Conservation (phyloP, 2,888 invertebrate genomes). For the Athripsodes cinereus region DNA sequence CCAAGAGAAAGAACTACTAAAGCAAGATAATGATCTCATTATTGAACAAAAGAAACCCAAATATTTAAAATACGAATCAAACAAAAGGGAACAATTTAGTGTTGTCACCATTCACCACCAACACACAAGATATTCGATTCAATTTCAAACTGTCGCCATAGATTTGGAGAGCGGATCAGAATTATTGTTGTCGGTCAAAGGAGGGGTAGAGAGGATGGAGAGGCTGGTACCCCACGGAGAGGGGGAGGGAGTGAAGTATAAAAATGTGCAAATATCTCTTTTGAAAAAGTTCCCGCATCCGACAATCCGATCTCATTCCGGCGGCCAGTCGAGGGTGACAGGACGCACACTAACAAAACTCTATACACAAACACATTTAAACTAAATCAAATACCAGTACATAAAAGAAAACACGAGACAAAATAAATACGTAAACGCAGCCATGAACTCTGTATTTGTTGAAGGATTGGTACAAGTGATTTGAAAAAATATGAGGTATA, state of each 20-base stretch:
- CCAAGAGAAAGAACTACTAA: too few relatives aligned
- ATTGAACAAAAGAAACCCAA: background rate
- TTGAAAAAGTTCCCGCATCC: slow-evolving; percentile 25
- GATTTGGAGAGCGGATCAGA: background rate
- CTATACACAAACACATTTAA: background rate
- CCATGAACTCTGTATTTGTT: too few relatives aligned
- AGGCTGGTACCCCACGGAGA: background rate
- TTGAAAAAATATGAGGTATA: too few relatives aligned
- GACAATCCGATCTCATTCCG: slow-evolving; percentile 27
- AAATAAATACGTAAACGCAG: too few relatives aligned
- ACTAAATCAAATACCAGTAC: too few relatives aligned
- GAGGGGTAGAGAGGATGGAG: background rate
- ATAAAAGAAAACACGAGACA: too few relatives aligned
- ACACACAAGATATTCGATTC: slow-evolving; percentile 6
- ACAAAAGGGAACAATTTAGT: background rate
- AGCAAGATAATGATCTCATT: too few relatives aligned
- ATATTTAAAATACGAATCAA: background rate
- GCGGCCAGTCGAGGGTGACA: slow-evolving; percentile 26
- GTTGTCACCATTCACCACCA: background rate
- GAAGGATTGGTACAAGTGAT: too few relatives aligned
- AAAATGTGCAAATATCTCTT: slow-evolving; percentile 25
- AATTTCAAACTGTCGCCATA: slow-evolving; percentile 16
- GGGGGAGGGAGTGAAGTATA: slow-evolving; percentile 12
- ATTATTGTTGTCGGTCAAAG: background rate
- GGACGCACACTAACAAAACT: slow-evolving; percentile 11